Conservation (phyloP, 2,113 vertebrate species). For the Zapornia atra region DNA sequence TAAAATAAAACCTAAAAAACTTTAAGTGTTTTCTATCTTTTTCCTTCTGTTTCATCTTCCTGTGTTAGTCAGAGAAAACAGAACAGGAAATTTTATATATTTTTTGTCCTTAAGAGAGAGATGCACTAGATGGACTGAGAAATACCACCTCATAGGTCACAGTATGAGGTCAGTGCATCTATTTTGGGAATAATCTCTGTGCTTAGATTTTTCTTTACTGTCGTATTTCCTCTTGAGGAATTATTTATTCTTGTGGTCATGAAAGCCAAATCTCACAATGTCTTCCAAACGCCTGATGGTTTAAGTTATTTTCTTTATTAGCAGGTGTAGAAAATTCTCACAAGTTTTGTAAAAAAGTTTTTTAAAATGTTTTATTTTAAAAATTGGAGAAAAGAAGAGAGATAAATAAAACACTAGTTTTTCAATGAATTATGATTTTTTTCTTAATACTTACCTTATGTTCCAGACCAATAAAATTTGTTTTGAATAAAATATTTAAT, state of each 20-base stretch:
- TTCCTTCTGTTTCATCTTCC: not conserved
- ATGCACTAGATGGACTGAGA: not conserved
- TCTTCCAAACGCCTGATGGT: not conserved
- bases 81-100: not conserved
- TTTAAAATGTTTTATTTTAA: not conserved
- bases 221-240: not conserved
- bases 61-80: not conserved
- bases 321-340: not conserved
- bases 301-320: not conserved
- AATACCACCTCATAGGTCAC: not conserved
- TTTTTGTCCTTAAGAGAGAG: not conserved
- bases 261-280: not conserved
- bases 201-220: not conserved
- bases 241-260: not conserved
- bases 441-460: not conserved
- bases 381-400: not conserved
- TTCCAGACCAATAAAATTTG: not conserved
- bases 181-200: not conserved
- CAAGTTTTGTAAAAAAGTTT: rapidly evolving
- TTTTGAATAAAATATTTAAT: not conserved
- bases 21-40: not conserved
- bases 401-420: not conserved
- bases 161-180: not conserved
- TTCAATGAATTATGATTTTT: not conserved
- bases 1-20: no score